Base-by-base conservation (phyloP, 2,797 vertebrate genomes). In the Halcyon badia region DNA sequence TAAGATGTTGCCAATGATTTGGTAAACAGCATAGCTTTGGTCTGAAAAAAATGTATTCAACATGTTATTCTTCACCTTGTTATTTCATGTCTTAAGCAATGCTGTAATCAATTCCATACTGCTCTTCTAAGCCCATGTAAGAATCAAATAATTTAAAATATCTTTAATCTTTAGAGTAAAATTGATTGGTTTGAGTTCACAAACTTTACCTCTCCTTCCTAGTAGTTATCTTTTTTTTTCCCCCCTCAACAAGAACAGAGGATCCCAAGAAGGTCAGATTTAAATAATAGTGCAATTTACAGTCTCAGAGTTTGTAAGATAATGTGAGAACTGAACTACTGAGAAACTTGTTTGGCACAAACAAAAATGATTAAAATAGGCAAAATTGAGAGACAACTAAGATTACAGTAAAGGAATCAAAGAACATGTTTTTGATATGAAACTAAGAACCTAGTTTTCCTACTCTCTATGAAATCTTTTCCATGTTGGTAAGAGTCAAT, bases 1-100 rank as follows among this genome's bases (percentile, higher is more conserved):
- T 97, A 97, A 97, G 94, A 92, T 88, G 41, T 58, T 65, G 39
- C 30, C 66, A 80, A 9, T 58, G 70, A 95, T 96, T 94, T 90
- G 21, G 49, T 94, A 95, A 96, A 95, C 30, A 88, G 31, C 20
- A 54, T n/a, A 92, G 64, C 76, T 83, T 79, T 76, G 66, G 56
- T 48, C 48, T 58, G 49, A 73, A 92, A 89, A 46, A 65, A 92
- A 7, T 52, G n/a, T 44, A 7, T 78, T 83, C 41, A 73, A 49
- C 28, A 25, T 46, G 33, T 57, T 89, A 79, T 42, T 66, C 12
- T 72, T 94, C 51, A 93, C 46, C 46, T 87, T 60, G 6, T 92
- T 95, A 83, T 94, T 81, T 77, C 35, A 70, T 0, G 3, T 88
- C 70, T 94, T 89, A 71, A 95, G 56, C 54, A 97, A 86, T 60